A percentile compares a stretch with the other conserved stretches of the same genome.
Evolutionary conservation across 2,113 vertebrate species (phyloP).

Genomic region (Pterocles orientalis): DNA sequence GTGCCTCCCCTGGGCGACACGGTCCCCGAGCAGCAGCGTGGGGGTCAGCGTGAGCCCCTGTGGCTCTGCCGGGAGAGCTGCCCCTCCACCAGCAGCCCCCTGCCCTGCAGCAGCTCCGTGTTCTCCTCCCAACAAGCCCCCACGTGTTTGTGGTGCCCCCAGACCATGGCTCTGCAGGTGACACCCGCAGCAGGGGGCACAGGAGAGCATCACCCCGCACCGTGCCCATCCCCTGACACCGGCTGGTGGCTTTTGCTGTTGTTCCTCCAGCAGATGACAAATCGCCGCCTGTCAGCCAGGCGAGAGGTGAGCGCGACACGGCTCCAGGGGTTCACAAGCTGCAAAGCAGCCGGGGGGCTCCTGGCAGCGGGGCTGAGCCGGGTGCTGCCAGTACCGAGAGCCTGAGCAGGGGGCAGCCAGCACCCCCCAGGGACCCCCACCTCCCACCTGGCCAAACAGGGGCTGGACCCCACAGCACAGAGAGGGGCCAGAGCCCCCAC

Average conservation of each 20-base stretch:
- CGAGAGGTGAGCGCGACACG: accelerated
- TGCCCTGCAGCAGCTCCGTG: not conserved
- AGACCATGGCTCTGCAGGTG: accelerated
- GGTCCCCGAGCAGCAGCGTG: not conserved
- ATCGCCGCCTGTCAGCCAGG: not conserved
- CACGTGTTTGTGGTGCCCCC: accelerated
- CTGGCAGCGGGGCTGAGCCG: not conserved
- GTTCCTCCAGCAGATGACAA: not conserved
- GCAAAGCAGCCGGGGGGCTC: not conserved
- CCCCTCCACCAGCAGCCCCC: not conserved
- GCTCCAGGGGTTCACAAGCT: not conserved
- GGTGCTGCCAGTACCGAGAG: accelerated
- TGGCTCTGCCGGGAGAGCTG: accelerated
- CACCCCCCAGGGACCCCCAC: not conserved
- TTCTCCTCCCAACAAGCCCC: not conserved
- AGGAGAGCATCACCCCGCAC: accelerated
- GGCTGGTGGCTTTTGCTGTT: not conserved
- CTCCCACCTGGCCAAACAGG: accelerated
- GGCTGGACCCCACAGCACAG: not conserved
- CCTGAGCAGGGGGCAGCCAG: not conserved
- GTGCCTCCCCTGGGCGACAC: not conserved
- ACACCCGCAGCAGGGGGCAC: accelerated
- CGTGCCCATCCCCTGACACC: not conserved
- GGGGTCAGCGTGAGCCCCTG: not conserved
- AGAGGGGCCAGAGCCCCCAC: not conserved